These are phyloP conservation scores for Linurgus olivaceus DNA, from an alignment of 2,797 vertebrate species.

Conservation along the genomic window DNA sequence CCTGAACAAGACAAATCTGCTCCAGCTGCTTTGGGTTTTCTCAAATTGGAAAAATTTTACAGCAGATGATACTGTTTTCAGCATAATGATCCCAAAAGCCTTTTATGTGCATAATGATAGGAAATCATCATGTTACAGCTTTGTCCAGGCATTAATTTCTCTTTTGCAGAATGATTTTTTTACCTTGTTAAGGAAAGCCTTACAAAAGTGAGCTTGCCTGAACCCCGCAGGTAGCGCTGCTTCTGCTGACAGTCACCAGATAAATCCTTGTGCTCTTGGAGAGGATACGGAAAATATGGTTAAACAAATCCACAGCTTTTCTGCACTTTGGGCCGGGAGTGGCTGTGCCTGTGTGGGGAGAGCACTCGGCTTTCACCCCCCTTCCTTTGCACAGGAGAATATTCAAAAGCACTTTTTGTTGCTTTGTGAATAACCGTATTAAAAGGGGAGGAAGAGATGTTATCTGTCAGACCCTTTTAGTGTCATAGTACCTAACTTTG, in stretches of 20 bases:
- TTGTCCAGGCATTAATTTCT: background rate
- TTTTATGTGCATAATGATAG: background rate
- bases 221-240: background rate
- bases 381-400: conserved; percentile 13
- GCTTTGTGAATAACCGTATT: conserved; percentile 58
- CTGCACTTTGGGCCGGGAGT: background rate
- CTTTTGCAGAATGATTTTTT: background rate
- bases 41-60: background rate
- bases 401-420: conserved; percentile 66
- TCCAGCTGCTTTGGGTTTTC: conserved; percentile 17
- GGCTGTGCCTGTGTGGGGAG: background rate
- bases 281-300: background rate
- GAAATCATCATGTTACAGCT: background rate
- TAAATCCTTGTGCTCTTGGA: background rate
- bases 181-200: background rate
- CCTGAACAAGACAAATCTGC: background rate
- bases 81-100: background rate
- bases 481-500: conserved; percentile 66
- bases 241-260: background rate
- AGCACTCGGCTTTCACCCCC: accelerated
- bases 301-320: background rate
- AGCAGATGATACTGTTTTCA: background rate
- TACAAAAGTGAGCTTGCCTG: background rate
- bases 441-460: conserved; percentile 68
- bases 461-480: conserved; percentile 71